Percentiles rank a stretch among this genome's conserved stretches.
phyloP scores from a whole-genome alignment of 2,797 vertebrate species.

The Enteromius fasciolatus region DNA sequence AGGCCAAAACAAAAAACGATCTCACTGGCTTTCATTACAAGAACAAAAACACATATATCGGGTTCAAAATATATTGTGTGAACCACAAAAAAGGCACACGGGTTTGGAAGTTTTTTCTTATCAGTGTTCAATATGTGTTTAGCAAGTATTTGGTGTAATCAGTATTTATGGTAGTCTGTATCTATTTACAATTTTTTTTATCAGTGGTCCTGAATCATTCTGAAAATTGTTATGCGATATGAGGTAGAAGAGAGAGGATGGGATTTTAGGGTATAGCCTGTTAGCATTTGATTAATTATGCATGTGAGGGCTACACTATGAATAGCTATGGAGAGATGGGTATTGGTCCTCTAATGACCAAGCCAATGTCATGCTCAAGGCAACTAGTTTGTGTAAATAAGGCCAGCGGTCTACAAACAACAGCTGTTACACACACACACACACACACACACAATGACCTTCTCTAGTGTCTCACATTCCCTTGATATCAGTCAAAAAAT shows the following conservation, averaged over 20 bases:
- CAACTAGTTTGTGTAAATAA: slow-evolving; percentile 87
- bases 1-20: not conserved
- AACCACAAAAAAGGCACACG: not conserved
- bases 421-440: slow-evolving; percentile 46
- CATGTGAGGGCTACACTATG: slow-evolving; percentile 74
- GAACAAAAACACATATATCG: not conserved
- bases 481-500: slow-evolving; percentile 4
- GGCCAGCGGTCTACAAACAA: slow-evolving; percentile 86
- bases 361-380: slow-evolving; percentile 67
- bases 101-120: not conserved
- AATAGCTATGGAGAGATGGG: slow-evolving; percentile 71
- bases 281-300: slow-evolving; percentile 74
- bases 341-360: slow-evolving; percentile 62
- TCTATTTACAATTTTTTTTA: not conserved
- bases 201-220: slow-evolving; percentile 17
- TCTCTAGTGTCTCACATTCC: slow-evolving; percentile 31
- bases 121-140: not conserved
- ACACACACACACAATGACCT: slow-evolving; percentile 57
- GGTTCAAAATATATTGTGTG: not conserved
- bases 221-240: slow-evolving; percentile 30
- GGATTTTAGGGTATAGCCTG: slow-evolving; percentile 56
- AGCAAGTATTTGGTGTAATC: not conserved
- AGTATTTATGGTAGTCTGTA: not conserved
- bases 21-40: not conserved
- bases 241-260: slow-evolving; percentile 33